Evolutionary conservation across 2,888 invertebrate genomes (phyloP), one percentile per base, ranked within the genome.

Genomic region (Scelioninae gen. 2): DNA sequence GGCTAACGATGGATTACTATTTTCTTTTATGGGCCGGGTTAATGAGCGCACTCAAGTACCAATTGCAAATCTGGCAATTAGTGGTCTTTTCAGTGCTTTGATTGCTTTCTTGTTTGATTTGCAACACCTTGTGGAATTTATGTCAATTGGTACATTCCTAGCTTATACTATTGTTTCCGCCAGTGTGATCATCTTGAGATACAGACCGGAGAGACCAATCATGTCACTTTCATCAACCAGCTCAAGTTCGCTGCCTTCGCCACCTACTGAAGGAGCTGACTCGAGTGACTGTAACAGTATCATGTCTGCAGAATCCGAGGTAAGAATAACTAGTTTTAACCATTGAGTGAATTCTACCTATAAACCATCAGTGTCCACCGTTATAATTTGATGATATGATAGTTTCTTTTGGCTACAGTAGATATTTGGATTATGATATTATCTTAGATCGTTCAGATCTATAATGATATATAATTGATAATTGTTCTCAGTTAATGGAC

Each of bases 141-240:
- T 97, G 95, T 96, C 96, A 1, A 96, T 97, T 81, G 95, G 95
- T 0, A 95, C 95, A 0, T 88, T 96, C 53, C 86, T 95, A 78
- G 95, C 96, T 0, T 96, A 96, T 84, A 96, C 96, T 1, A 95
- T 96, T 74, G 96, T 97, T 2, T 95, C 96, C 76, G 95, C 95
- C 10, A 93, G 94, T 73, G 94, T 96, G 4, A 94, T 97, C 60
- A 92, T 96, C 50, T 87, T 96, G 58, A 90, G 96, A 46, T 96
- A 96, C 82, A 89, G 92, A 2, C 93, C 93, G 0, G 78, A 77
- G 55, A 74, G 75, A 64, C 57, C 78, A 5, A 55, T 74, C 10
- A 67, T 71, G 13, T 46, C 57, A 2, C 48, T 64, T 10, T 74
- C 73, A 1, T 72, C 70, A 0, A 76, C 73, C 0, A 78, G 76